Conservation (phyloP, 2,888 invertebrate species). For the Odontocolon sp. region DNA sequence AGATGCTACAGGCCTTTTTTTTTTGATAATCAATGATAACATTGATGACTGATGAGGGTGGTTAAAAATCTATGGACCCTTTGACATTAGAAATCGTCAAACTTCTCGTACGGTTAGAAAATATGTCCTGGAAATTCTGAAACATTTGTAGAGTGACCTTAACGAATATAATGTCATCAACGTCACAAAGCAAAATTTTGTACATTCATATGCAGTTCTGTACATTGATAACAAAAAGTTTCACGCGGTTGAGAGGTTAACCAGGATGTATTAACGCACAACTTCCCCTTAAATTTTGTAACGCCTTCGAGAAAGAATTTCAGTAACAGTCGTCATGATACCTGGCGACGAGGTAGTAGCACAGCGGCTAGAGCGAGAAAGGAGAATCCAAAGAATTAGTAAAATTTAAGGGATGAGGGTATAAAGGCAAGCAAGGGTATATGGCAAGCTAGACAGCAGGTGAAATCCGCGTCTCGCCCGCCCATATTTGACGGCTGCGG, state of each 20-base stretch:
- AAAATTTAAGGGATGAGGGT: slow-evolving; percentile 67
- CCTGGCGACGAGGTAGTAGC: slow-evolving; percentile 52
- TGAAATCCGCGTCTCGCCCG: slow-evolving; percentile 72
- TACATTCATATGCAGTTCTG: too few relatives aligned
- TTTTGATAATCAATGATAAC: too few relatives aligned
- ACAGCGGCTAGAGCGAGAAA: slow-evolving; percentile 52
- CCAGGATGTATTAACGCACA: neutral
- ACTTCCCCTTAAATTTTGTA: slow-evolving; percentile 15
- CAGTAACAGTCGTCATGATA: slow-evolving; percentile 36
- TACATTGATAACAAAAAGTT: too few relatives aligned
- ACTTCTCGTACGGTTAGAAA: too few relatives aligned
- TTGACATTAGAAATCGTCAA: too few relatives aligned
- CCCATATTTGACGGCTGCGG: slow-evolving; percentile 76
- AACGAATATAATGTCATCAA: too few relatives aligned
- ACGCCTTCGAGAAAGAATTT: slow-evolving; percentile 28
- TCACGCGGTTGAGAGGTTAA: neutral
- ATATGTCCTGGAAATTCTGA: too few relatives aligned
- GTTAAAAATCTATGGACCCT: too few relatives aligned
- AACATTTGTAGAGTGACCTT: too few relatives aligned
- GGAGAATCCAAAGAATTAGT: slow-evolving; percentile 65
- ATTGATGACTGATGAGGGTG: too few relatives aligned
- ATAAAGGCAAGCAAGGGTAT: slow-evolving; percentile 56
- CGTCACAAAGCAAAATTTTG: too few relatives aligned
- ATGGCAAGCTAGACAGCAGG: slow-evolving; percentile 69
- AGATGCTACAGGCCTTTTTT: too few relatives aligned